Percentiles rank a stretch among this genome's conserved stretches.
Conservation (phyloP, 2,797 vertebrate genomes). For the Crenuchus spilurus region DNA sequence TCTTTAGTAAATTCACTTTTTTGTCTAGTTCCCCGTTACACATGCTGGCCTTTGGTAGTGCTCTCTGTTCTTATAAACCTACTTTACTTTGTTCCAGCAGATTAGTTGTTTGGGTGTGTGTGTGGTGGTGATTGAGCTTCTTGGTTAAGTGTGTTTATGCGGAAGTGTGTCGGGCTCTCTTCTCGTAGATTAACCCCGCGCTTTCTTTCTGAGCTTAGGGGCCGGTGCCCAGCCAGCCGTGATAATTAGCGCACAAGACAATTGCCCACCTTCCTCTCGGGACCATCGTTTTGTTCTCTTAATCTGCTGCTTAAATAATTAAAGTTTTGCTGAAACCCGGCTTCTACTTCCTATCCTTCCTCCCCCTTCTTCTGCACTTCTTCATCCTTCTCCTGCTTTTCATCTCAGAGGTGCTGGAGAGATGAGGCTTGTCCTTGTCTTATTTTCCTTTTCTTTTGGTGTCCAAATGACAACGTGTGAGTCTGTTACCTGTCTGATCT, state of each 20-base stretch:
- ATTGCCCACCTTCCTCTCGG: conserved; percentile 72
- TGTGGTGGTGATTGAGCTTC: background rate
- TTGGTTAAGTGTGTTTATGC: conserved; percentile 12
- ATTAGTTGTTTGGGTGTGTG: conserved; percentile 5
- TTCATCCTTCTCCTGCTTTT: conserved; percentile 15
- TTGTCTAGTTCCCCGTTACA: background rate
- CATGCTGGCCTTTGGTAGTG: no score
- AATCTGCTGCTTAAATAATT: conserved; percentile 81
- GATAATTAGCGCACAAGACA: conserved; percentile 76
- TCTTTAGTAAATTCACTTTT: no score
- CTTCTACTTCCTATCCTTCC: conserved; percentile 17
- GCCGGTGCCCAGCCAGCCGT: conserved; percentile 44
- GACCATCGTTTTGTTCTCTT: conserved; percentile 77
- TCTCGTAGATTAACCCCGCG: conserved; percentile 60
- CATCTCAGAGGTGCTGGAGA: conserved; percentile 30
- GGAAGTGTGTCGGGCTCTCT: conserved; percentile 44
- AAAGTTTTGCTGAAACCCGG: conserved; percentile 66
- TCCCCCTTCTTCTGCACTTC: conserved; percentile 28
- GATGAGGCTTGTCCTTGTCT: background rate
- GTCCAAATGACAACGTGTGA: no score
- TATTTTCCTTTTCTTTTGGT: conserved; percentile 13
- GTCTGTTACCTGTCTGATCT: no score
- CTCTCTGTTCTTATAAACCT: background rate
- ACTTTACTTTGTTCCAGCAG: background rate
- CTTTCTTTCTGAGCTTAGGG: conserved; percentile 29